Percentiles rank a stretch among this genome's conserved stretches.
Conservation (phyloP, 2,797 vertebrate genomes). For the Morelia viridis region DNA sequence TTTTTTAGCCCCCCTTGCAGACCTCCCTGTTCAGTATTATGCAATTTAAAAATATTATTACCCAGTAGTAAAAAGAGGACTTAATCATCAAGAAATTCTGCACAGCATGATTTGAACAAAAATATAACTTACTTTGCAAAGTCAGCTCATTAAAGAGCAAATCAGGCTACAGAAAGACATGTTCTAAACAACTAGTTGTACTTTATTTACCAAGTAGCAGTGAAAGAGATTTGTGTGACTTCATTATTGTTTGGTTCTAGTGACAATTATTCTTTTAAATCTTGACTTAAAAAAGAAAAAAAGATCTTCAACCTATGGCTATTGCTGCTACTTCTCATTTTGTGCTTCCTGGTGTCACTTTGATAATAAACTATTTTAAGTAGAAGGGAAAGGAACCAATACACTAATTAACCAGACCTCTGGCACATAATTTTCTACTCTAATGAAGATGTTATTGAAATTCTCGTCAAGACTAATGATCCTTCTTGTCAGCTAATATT, state of each 20-base stretch:
- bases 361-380: conserved; percentile 24
- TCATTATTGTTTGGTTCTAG: not conserved
- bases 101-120: not conserved
- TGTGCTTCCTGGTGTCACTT: not conserved
- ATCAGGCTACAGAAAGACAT: not conserved
- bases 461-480: conserved; percentile 26
- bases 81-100: not conserved
- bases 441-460: conserved; percentile 28
- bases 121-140: not conserved
- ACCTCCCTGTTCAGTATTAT: not conserved
- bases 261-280: not conserved
- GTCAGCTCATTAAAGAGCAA: not conserved
- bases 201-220: not conserved
- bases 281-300: not conserved
- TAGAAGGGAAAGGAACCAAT: conserved; percentile 7
- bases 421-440: conserved; percentile 38
- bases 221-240: not conserved
- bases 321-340: conserved; percentile 3
- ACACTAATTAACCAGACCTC: conserved; percentile 26
- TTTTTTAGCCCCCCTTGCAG: not conserved
- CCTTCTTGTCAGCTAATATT: conserved; percentile 9
- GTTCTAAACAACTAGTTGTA: not conserved
- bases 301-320: not conserved
- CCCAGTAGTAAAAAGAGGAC: not conserved
- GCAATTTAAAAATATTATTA: not conserved